These are phyloP conservation scores for Caenorhabditis macrosperma DNA, from an alignment of 2,888 invertebrate species.

Conservation along the genomic window DNA sequence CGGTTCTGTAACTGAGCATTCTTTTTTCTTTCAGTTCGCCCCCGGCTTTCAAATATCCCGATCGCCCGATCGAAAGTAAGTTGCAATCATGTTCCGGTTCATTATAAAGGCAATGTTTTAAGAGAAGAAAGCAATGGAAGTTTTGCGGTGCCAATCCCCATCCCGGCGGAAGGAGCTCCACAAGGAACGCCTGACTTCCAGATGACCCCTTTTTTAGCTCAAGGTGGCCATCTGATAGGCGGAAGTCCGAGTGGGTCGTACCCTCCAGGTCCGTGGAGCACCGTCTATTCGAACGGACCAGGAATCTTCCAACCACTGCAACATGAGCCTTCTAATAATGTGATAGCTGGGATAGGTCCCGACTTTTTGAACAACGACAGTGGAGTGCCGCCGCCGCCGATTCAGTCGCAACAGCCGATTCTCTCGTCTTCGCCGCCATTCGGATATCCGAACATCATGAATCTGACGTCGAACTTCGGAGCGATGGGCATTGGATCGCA, in stretches of 20 bases:
- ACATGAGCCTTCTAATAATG: conserved; percentile 20
- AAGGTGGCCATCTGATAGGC: conserved; percentile 63
- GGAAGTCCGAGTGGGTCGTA: conserved; percentile 66
- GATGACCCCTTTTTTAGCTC: conserved; percentile 64
- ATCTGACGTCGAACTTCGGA: conserved; percentile 35
- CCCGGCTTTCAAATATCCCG: conserved; percentile 30
- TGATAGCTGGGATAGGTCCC: conserved; percentile 11
- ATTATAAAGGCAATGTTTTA: not conserved
- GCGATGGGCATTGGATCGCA: conserved; percentile 38
- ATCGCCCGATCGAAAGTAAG: conserved; percentile 39
- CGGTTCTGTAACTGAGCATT: too few relatives aligned
- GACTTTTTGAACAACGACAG: conserved; percentile 46
- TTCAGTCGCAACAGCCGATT: not conserved
- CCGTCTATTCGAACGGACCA: conserved; percentile 41
- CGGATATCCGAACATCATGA: conserved; percentile 36
- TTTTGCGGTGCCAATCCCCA: conserved; percentile 54
- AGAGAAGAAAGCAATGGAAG: conserved; percentile 44
- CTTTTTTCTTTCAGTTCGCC: conserved; percentile 22
- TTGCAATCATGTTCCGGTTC: not conserved
- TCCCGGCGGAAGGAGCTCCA: conserved; percentile 22
- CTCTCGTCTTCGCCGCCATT: conserved; percentile 52
- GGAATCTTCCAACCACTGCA: conserved; percentile 17
- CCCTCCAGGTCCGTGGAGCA: conserved; percentile 57
- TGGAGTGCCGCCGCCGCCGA: conserved; percentile 6
- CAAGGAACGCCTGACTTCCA: conserved; percentile 67